A percentile compares a stretch with the other conserved stretches of the same genome.
phyloP scores from a whole-genome alignment of 2,888 invertebrate genomes.

The Mesorhabditis spiculigera region DNA sequence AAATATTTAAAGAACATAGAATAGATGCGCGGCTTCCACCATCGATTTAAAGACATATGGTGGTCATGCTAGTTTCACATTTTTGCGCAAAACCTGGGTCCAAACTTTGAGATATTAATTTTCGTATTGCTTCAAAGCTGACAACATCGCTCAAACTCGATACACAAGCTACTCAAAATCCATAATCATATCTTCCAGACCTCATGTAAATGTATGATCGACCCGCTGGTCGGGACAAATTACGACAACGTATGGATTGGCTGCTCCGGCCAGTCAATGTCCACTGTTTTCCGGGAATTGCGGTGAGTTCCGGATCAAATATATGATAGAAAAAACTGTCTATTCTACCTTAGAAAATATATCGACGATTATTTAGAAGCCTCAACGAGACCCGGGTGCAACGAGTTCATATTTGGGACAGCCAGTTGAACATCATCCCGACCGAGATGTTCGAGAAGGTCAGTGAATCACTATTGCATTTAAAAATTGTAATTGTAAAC shows the following conservation, averaged over 20 bases:
- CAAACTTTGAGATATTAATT: no score
- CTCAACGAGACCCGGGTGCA: slow-evolving; percentile 42
- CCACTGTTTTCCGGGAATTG: not conserved
- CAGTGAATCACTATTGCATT: not conserved
- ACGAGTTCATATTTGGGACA: slow-evolving; percentile 44
- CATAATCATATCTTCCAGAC: not conserved
- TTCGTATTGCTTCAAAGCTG: no score
- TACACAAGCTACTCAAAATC: no score
- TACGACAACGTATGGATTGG: not conserved
- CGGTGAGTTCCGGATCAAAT: not conserved
- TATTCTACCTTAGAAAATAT: no score
- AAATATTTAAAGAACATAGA: no score
- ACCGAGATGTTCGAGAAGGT: slow-evolving; percentile 46
- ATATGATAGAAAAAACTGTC: not conserved
- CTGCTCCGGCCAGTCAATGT: not conserved
- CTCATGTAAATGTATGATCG: slow-evolving; percentile 4
- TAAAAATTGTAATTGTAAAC: no score
- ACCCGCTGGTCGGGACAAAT: not conserved
- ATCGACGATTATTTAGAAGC: not conserved
- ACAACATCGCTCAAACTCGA: no score
- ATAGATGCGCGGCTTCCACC: no score
- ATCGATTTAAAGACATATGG: no score
- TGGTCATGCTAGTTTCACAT: no score
- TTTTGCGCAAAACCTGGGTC: no score
- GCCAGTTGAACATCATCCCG: slow-evolving; percentile 39